phyloP scores from a whole-genome alignment of 1,140 invertebrate species.

The Anastrepha obliqua region DNA sequence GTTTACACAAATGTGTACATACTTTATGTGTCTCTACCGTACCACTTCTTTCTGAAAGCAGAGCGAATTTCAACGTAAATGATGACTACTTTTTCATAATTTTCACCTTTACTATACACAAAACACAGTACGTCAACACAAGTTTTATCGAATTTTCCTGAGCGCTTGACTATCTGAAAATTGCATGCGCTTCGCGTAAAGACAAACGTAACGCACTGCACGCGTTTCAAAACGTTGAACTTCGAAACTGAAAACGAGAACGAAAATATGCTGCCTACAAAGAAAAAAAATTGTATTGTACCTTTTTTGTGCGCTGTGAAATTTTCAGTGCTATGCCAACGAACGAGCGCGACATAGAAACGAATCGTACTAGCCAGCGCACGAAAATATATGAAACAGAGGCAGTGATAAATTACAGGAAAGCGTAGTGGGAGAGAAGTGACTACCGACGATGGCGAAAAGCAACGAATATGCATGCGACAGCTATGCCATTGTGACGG shows the following conservation, averaged over 20 bases:
- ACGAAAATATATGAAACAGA: slow-evolving; percentile 32
- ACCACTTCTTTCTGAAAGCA: not conserved
- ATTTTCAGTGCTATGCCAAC: slow-evolving; percentile 43
- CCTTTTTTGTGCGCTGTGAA: slow-evolving; percentile 37
- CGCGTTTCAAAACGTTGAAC: slow-evolving; percentile 41
- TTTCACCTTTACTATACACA: not conserved
- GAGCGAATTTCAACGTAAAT: not conserved
- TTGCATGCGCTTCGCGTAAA: not conserved
- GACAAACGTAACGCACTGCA: slow-evolving; percentile 23
- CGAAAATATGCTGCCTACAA: slow-evolving; percentile 9
- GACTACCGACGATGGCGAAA: not conserved
- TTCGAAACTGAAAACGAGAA: slow-evolving; percentile 49
- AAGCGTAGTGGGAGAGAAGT: not conserved
- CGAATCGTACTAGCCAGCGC: not conserved
- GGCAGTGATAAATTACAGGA: slow-evolving; percentile 16
- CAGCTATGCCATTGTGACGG: not conserved
- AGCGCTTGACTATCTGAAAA: not conserved
- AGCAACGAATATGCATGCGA: not conserved
- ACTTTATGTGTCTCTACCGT: not conserved
- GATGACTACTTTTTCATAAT: slow-evolving; percentile 37
- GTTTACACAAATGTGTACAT: not conserved
- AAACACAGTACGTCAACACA: not conserved
- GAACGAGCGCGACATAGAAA: slow-evolving; percentile 32
- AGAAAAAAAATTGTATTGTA: slow-evolving; percentile 16
- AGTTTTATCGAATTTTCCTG: slow-evolving; percentile 23